Evolutionary conservation across 2,888 invertebrate species (phyloP).

Genomic region (Ceraclea dissimilis): DNA sequence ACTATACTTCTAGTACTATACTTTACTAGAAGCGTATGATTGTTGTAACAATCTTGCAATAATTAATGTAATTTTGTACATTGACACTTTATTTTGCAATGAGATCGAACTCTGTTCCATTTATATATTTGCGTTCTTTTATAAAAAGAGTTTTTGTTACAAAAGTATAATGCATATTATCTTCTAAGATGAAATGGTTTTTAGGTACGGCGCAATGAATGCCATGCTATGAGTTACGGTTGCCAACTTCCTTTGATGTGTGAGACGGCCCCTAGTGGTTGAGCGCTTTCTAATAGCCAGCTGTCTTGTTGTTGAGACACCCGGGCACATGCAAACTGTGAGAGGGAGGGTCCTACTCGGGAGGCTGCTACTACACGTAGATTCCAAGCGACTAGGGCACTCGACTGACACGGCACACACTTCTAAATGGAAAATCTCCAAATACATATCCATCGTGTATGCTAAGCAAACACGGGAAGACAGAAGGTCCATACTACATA

Average conservation of each 20-base stretch:
- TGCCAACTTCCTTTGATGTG: conserved; percentile 6
- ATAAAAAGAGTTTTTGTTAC: not conserved
- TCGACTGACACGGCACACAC: too few relatives aligned
- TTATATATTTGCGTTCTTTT: too few relatives aligned
- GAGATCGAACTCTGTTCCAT: too few relatives aligned
- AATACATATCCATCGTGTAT: too few relatives aligned
- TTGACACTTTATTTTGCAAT: not conserved
- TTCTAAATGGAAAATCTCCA: too few relatives aligned
- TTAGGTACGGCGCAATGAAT: conserved; percentile 17
- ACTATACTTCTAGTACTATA: too few relatives aligned
- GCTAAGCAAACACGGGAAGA: too few relatives aligned
- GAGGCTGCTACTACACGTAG: not conserved
- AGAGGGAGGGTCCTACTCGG: not conserved
- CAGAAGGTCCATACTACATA: too few relatives aligned
- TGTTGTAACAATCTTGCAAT: too few relatives aligned
- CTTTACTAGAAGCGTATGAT: too few relatives aligned
- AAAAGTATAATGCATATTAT: conserved; percentile 15
- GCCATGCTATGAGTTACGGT: conserved; percentile 15
- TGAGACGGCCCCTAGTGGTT: conserved; percentile 8
- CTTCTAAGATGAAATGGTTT: conserved; percentile 18
- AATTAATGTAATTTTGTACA: too few relatives aligned
- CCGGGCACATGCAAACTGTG: not conserved
- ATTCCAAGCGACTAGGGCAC: too few relatives aligned
- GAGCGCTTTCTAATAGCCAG: conserved; percentile 4
- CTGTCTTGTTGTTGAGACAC: conserved; percentile 4